Evolutionary conservation across 2,888 invertebrate genomes (phyloP).

Genomic region (Stenotaenia linearis): DNA sequence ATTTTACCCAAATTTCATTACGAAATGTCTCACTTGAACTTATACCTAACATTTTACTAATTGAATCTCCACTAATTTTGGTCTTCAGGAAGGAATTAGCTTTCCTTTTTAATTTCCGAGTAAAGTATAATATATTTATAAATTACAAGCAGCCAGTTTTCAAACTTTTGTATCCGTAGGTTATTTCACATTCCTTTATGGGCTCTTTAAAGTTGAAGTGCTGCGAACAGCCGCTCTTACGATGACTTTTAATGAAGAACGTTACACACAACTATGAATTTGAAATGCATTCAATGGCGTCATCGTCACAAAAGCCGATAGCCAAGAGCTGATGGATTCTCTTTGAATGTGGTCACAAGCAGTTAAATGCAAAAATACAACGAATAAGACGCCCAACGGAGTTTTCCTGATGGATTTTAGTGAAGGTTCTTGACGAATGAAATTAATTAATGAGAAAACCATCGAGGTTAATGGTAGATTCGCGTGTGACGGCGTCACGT

Average conservation of each 20-base stretch:
- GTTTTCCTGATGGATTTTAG: too few species aligned
- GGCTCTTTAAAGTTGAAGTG: background rate
- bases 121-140: too few species aligned
- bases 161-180: background rate
- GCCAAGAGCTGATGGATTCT: background rate
- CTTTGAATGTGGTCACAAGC: background rate
- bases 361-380: background rate
- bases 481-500: background rate
- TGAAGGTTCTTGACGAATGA: too few species aligned
- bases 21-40: too few species aligned
- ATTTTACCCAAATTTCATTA: too few species aligned
- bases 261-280: background rate
- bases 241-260: constrained; percentile 5
- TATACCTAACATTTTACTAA: too few species aligned
- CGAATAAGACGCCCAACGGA: constrained; percentile 8
- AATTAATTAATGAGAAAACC: background rate
- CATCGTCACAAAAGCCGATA: background rate
- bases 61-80: background rate
- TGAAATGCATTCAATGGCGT: background rate
- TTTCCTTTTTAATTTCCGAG: too few species aligned
- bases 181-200: background rate
- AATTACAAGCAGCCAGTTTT: background rate
- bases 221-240: background rate
- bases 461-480: background rate
- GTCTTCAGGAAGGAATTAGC: background rate